Evolutionary conservation across 2,113 vertebrate genomes (phyloP).

Genomic region (Sminthopsis crassicaudata): DNA sequence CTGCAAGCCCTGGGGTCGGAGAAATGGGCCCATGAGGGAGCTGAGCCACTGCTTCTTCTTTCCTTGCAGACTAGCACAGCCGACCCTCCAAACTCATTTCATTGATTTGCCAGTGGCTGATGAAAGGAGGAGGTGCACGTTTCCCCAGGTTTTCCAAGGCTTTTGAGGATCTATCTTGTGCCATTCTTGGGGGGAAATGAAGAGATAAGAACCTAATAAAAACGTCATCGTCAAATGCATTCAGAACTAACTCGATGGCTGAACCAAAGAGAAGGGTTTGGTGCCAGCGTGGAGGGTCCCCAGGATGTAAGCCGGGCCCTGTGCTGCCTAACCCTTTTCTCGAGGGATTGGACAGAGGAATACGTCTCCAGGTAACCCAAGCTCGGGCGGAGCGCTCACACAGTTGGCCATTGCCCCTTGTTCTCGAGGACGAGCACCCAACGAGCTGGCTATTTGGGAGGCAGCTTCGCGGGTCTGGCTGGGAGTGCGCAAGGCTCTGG

Average conservation of each 20-base stretch:
- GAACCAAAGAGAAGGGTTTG: not conserved
- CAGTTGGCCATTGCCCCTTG: too few relatives aligned
- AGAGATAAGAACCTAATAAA: not conserved
- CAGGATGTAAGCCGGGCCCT: not conserved
- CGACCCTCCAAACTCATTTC: not conserved
- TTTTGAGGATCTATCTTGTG: not conserved
- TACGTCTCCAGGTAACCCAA: not conserved
- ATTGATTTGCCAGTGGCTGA: not conserved
- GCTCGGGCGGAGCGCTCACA: not conserved
- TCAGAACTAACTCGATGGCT: not conserved
- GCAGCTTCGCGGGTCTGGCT: too few relatives aligned
- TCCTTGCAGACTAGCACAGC: not conserved
- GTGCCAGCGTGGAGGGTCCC: not conserved
- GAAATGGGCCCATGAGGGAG: not conserved
- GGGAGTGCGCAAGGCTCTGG: not conserved
- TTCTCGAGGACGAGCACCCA: too few relatives aligned
- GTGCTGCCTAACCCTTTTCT: not conserved
- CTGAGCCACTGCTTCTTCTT: not conserved
- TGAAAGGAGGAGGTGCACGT: not conserved
- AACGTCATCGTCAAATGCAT: not conserved
- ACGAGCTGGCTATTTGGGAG: too few relatives aligned
- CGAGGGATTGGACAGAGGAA: not conserved
- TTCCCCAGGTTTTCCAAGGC: not conserved
- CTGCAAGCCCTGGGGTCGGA: not conserved
- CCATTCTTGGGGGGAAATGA: not conserved